Conservation (phyloP, 2,888 invertebrate genomes). For the Synergus japonicus region DNA sequence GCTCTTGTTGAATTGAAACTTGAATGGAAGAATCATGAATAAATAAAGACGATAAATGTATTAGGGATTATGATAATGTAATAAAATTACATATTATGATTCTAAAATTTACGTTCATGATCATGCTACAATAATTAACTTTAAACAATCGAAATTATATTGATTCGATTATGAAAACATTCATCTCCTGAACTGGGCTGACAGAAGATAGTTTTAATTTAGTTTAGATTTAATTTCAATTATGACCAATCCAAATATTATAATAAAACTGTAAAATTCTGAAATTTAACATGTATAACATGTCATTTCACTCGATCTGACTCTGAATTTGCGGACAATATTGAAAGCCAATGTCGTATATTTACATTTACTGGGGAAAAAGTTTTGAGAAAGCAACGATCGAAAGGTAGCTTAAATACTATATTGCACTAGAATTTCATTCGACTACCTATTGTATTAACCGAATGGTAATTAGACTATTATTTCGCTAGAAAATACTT, state of each 20-base stretch:
- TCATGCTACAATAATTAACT: conserved; percentile 2
- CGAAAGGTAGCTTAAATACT: conserved; percentile 66
- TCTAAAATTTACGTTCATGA: not conserved
- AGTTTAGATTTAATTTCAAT: not conserved
- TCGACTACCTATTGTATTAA: conserved; percentile 62
- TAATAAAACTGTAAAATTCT: not conserved
- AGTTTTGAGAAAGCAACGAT: conserved; percentile 53
- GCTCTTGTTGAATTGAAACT: not conserved
- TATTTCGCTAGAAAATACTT: conserved; percentile 72
- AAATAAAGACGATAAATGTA: not conserved
- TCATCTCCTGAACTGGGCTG: not conserved
- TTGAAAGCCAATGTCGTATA: conserved; percentile 15
- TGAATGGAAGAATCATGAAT: not conserved
- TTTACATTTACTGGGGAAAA: conserved; percentile 23
- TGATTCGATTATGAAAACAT: not conserved
- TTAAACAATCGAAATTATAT: not conserved
- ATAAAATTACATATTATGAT: not conserved
- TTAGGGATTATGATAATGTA: conserved; percentile 24
- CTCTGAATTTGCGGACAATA: not conserved
- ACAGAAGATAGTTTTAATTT: not conserved
- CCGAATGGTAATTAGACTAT: conserved; percentile 67
- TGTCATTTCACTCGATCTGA: not conserved
- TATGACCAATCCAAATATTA: not conserved
- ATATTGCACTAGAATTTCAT: conserved; percentile 75
- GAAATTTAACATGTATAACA: not conserved